These are phyloP conservation scores for Pachyseris speciosa DNA, from an alignment of 64 coral and sea anemone species.

Conservation along the genomic window DNA sequence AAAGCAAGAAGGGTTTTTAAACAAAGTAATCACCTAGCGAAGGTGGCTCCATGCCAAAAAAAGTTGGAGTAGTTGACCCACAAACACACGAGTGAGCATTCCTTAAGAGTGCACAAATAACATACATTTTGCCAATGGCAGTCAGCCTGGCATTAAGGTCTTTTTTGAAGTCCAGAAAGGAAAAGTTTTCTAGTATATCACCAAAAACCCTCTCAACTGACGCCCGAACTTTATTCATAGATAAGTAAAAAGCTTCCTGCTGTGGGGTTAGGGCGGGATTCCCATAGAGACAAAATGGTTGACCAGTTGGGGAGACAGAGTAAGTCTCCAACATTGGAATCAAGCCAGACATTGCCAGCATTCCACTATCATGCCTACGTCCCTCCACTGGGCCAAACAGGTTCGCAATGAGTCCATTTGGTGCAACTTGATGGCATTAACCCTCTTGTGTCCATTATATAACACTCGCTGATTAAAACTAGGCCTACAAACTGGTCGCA, in stretches of 20 bases:
- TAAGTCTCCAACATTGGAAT: neutral
- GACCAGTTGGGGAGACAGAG: neutral
- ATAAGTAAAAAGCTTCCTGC: neutral
- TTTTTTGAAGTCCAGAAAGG: neutral
- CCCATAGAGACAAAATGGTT: neutral
- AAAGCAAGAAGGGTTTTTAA: neutral
- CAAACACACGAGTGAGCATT: neutral
- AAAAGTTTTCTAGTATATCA: neutral
- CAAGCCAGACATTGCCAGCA: neutral
- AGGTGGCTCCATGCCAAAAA: constrained; percentile 1
- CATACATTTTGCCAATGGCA: neutral
- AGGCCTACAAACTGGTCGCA: constrained; percentile 12
- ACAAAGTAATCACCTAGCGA: neutral
- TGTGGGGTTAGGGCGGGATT: neutral
- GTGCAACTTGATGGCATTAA: neutral
- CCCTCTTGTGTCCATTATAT: constrained; percentile 12
- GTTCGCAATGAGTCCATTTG: constrained; percentile 9
- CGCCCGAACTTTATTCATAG: neutral
- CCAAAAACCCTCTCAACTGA: neutral
- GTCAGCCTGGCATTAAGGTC: neutral
- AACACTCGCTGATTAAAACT: neutral
- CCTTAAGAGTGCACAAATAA: neutral
- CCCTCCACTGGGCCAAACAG: neutral
- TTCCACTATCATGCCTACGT: constrained; percentile 8
- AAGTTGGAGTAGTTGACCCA: neutral